Percentiles rank a stretch among this genome's conserved stretches.
Conservation (phyloP, 2,113 vertebrate genomes). For the Lepisosteus osseus region DNA sequence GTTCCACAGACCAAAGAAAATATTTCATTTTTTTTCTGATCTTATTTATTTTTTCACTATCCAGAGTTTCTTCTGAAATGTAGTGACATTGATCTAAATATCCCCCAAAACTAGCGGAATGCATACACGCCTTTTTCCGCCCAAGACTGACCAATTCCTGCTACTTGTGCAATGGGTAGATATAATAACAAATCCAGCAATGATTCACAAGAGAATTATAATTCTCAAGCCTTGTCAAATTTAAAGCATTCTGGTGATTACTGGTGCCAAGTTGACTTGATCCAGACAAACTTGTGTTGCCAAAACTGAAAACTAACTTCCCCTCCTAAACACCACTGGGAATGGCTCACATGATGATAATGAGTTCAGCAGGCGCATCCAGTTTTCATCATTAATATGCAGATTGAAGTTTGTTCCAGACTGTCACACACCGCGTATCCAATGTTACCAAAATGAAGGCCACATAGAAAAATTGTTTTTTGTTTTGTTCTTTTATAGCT, state of each 20-base stretch:
- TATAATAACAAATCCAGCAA: constrained; percentile 3
- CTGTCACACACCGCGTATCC: neutral
- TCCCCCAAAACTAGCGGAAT: no score
- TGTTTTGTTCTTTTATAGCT: no score
- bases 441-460: neutral
- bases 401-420: neutral
- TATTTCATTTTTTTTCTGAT: no score
- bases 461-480: neutral
- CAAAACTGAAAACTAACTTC: neutral
- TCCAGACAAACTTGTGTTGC: neutral
- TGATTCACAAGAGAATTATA: neutral
- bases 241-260: neutral
- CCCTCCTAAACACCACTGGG: neutral
- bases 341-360: neutral
- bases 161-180: neutral
- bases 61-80: no score
- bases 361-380: constrained; percentile 8
- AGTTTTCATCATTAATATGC: constrained; percentile 5
- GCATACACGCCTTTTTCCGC: neutral
- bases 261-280: neutral
- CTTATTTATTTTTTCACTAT: no score
- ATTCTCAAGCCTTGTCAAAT: neutral
- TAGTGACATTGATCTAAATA: no score
- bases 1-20: no score
- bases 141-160: neutral